Conservation (phyloP, 1,140 invertebrate genomes). For the Steinernema khuongi region DNA sequence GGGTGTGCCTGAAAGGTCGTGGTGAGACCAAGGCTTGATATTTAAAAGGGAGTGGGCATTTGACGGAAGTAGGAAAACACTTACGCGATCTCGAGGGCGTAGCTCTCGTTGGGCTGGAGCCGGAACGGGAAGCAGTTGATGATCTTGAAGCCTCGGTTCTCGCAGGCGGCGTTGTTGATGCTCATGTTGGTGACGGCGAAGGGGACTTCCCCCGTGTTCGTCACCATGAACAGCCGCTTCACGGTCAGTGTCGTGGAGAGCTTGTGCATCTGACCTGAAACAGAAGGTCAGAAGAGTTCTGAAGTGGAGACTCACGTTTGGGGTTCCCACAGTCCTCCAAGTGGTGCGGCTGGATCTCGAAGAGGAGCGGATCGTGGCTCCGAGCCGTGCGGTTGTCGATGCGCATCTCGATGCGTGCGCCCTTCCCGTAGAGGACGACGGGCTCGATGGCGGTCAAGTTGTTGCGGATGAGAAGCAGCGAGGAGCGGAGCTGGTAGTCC, state of each 20-base stretch:
- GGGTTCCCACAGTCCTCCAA: constrained; percentile 71
- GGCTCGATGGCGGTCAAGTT: constrained; percentile 87
- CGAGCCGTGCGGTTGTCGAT: constrained; percentile 82
- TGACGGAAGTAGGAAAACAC: too few species aligned
- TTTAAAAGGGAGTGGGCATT: constrained; percentile 15
- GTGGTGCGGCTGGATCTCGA: constrained; percentile 78
- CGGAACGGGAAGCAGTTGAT: constrained; percentile 76
- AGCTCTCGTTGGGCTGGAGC: constrained; percentile 74
- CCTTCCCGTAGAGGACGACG: constrained; percentile 73
- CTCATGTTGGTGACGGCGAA: constrained; percentile 69
- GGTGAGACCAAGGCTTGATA: too few species aligned
- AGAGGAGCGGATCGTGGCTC: constrained; percentile 69
- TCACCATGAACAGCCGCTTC: constrained; percentile 76
- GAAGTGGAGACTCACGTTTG: constrained; percentile 32
- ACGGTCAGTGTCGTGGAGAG: constrained; percentile 70
- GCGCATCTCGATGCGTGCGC: constrained; percentile 77
- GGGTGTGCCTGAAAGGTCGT: constrained; percentile 68
- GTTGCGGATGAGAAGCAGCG: constrained; percentile 69
- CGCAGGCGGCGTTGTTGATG: constrained; percentile 72
- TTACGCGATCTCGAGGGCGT: constrained; percentile 76
- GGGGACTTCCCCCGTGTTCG: constrained; percentile 76
- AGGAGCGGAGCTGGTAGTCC: constrained; percentile 62
- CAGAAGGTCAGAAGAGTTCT: constrained; percentile 36
- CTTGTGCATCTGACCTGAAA: constrained; percentile 62
- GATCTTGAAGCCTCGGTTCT: constrained; percentile 79